A percentile compares a stretch with the other conserved stretches of the same genome.
phyloP scores from a whole-genome alignment of 2,888 invertebrate species.

The Athalia rosae region DNA sequence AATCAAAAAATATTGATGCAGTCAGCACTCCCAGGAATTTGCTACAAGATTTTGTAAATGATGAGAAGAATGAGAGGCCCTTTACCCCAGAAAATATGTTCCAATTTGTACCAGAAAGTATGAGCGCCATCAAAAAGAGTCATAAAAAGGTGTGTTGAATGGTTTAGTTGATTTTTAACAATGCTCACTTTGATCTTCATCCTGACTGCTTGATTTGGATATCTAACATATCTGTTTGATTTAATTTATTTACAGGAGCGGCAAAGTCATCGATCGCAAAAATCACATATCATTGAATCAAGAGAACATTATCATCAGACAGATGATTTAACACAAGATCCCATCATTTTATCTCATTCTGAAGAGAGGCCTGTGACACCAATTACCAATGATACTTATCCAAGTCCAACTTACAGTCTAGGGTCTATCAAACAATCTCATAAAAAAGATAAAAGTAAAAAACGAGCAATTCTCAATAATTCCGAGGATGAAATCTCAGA shows the following conservation, averaged over 20 bases:
- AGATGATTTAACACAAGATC: conserved; percentile 38
- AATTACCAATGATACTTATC: conserved; percentile 46
- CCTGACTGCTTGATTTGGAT: conserved; percentile 10
- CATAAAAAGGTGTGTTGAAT: conserved; percentile 64
- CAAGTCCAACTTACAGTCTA: conserved; percentile 54
- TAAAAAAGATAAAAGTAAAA: conserved; percentile 56
- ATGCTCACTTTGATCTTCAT: conserved; percentile 6
- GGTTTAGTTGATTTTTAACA: neutral
- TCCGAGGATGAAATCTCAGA: conserved; percentile 60
- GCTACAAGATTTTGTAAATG: conserved; percentile 61
- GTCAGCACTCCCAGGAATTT: conserved; percentile 66
- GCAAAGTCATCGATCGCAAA: conserved; percentile 39
- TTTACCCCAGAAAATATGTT: conserved; percentile 64
- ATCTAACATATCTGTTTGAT: conserved; percentile 23
- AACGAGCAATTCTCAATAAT: conserved; percentile 47
- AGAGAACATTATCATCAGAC: conserved; percentile 7
- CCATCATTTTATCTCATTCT: conserved; percentile 40
- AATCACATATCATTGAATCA: conserved; percentile 34
- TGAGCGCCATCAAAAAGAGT: conserved; percentile 68
- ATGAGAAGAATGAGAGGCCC: conserved; percentile 57
- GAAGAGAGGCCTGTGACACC: conserved; percentile 56
- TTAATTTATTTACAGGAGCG: conserved; percentile 37
- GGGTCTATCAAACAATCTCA: conserved; percentile 55
- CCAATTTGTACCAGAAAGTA: conserved; percentile 64
- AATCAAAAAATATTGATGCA: conserved; percentile 49